A percentile compares a stretch with the other conserved stretches of the same genome.
These are phyloP conservation scores for Pteropus rufus DNA, from an alignment of 2,797 vertebrate species.

Conservation along the genomic window DNA sequence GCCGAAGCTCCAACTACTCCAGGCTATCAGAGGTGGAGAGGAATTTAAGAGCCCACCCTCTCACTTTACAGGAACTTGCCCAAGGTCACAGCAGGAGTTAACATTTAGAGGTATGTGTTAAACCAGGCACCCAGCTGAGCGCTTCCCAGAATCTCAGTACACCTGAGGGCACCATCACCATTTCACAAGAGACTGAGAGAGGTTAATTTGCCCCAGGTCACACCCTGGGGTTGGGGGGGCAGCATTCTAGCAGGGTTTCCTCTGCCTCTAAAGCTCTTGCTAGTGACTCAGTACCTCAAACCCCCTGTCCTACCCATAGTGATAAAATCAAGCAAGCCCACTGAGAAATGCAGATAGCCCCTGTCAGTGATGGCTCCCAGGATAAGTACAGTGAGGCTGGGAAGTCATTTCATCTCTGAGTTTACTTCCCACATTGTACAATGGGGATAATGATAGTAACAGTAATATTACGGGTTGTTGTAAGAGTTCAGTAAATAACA, in stretches of 20 bases:
- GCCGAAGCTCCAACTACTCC: neutral
- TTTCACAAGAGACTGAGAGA: neutral
- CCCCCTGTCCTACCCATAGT: neutral
- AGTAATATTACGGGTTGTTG: neutral
- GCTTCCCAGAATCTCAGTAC: neutral
- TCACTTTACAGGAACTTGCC: neutral
- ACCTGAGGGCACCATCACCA: neutral
- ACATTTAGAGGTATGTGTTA: neutral
- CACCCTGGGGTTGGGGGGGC: too few relatives aligned
- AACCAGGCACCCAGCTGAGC: neutral
- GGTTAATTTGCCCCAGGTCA: neutral
- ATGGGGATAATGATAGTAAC: neutral
- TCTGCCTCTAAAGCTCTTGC: neutral
- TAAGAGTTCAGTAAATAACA: neutral
- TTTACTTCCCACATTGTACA: neutral
- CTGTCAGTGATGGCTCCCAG: neutral
- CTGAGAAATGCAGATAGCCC: neutral
- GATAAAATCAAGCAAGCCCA: neutral
- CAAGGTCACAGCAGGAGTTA: neutral
- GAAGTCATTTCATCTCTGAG: neutral
- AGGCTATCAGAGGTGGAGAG: neutral
- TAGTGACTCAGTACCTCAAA: neutral
- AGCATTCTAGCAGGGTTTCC: neutral
- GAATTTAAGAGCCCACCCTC: neutral
- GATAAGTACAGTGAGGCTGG: neutral